Conservation (phyloP, 2,888 invertebrate genomes). For the Lysandra coridon region DNA sequence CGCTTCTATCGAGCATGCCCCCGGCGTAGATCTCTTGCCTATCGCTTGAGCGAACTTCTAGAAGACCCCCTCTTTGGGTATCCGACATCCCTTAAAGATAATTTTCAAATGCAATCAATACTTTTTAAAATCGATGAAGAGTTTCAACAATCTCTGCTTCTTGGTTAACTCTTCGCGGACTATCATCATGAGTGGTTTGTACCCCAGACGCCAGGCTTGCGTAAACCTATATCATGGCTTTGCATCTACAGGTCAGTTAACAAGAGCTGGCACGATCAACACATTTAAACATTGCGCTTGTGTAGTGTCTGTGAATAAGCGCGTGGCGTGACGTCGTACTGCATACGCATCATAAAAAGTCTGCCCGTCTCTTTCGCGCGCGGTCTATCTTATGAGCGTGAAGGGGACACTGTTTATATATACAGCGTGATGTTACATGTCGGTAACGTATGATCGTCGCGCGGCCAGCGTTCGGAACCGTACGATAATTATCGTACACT, state of each 20-base stretch:
- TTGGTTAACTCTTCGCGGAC: constrained; percentile 80
- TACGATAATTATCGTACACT: too few species aligned
- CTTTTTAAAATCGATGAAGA: constrained; percentile 46
- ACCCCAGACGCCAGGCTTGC: constrained; percentile 67
- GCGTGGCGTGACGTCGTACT: too few species aligned
- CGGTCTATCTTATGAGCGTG: too few species aligned
- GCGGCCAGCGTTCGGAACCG: too few species aligned
- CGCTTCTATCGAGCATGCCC: constrained; percentile 70
- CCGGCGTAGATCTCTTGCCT: constrained; percentile 56
- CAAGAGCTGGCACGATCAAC: too few species aligned
- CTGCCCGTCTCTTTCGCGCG: too few species aligned
- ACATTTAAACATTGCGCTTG: too few species aligned
- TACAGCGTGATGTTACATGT: too few species aligned
- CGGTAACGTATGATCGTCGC: too few species aligned
- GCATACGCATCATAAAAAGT: too few species aligned
- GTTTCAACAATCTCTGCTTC: constrained; percentile 72
- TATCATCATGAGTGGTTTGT: constrained; percentile 73
- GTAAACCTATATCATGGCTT: constrained; percentile 58
- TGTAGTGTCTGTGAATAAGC: too few species aligned
- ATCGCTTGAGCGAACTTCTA: constrained; percentile 54
- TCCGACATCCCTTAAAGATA: constrained; percentile 22
- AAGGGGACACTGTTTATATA: too few species aligned
- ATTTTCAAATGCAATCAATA: constrained; percentile 61
- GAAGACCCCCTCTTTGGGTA: constrained; percentile 10
- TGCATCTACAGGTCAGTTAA: constrained; percentile 50